These are phyloP conservation scores for Hypolimnas misippus DNA, from an alignment of 2,888 invertebrate species.

Conservation along the genomic window DNA sequence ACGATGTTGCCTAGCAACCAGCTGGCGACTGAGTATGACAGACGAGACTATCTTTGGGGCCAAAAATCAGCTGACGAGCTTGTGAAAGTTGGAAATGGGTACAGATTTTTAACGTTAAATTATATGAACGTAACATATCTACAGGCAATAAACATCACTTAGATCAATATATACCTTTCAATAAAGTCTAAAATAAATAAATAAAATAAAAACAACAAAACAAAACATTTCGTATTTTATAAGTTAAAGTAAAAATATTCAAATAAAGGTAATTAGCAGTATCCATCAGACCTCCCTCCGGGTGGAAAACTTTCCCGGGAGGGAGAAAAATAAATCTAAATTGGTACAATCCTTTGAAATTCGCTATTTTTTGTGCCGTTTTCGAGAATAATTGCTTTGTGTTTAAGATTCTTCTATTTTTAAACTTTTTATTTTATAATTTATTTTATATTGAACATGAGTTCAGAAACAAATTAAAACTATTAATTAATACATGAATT, in stretches of 20 bases:
- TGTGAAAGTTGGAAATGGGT: too few relatives aligned
- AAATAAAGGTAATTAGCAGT: slow-evolving; percentile 22
- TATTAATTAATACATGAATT: too few relatives aligned
- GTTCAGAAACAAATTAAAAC: too few relatives aligned
- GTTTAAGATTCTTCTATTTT: not conserved
- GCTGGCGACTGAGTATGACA: too few relatives aligned
- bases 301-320: slow-evolving; percentile 69
- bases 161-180: too few relatives aligned
- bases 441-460: not conserved
- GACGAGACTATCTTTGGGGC: too few relatives aligned
- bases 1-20: too few relatives aligned
- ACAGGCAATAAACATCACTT: too few relatives aligned
- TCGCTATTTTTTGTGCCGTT: slow-evolving; percentile 81
- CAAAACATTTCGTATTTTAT: slow-evolving; percentile 1
- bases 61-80: too few relatives aligned
- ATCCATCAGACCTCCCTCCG: slow-evolving; percentile 42
- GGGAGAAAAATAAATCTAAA: slow-evolving; percentile 83
- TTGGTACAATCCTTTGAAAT: slow-evolving; percentile 80
- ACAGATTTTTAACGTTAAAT: too few relatives aligned
- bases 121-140: too few relatives aligned
- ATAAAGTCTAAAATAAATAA: not conserved
- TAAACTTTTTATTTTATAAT: not conserved
- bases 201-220: not conserved
- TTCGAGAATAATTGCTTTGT: slow-evolving; percentile 73
- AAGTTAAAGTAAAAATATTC: slow-evolving; percentile 14